Evolutionary conservation across 1,140 invertebrate species (phyloP), one percentile per base, ranked within the genome.

Genomic region (Nixonia krombeini): DNA sequence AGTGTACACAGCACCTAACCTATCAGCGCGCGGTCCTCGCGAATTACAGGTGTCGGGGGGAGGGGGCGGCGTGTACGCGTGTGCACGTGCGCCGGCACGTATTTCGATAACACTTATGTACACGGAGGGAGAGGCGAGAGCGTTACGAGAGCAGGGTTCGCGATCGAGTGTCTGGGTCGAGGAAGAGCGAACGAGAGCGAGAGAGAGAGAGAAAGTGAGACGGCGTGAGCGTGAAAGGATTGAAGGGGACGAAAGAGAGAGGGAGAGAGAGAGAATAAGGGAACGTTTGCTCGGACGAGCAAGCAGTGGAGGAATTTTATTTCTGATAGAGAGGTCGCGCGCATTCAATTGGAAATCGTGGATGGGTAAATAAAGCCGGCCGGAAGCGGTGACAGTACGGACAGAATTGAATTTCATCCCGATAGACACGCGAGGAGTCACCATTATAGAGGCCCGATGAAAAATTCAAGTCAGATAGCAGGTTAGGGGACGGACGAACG

Each of bases 401-500:
- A 15, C 21, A 13, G 38, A 52, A 52, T 52, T 41, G 37, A 52
- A 52, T 52, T 52, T 31, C 17, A 17, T 42, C 15, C 17, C 37
- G 49, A 42, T 52, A 31, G 17, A 41, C 16, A 52, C 37, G 38
- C 38, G 37, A 21, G 31, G 21, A 42, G 18, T 52, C 49, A 16
- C 5, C 35, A 51, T 51, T 51, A 40, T 40, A 35, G 49, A n/a
- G 4, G 25, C 17, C 13, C 16, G 47, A 37, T 52, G 23, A 52
- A 52, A 52, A 52, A 42, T 52, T 41, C 49, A 41, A 52, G 49
- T 52, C 49, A 52, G 38, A 26, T 4, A 4, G 35, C 13, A 8
- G n/a, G 33, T 1, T 6, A 8, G 16, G 31, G n/a, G n/a, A 25
- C 15, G 17, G n/a, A n/a, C 8, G 33, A 15, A 37, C 46, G 46